Percentiles rank a stretch among this genome's conserved stretches.
Conservation (phyloP, 2,888 invertebrate species). For the Orthonevra nobilis region DNA sequence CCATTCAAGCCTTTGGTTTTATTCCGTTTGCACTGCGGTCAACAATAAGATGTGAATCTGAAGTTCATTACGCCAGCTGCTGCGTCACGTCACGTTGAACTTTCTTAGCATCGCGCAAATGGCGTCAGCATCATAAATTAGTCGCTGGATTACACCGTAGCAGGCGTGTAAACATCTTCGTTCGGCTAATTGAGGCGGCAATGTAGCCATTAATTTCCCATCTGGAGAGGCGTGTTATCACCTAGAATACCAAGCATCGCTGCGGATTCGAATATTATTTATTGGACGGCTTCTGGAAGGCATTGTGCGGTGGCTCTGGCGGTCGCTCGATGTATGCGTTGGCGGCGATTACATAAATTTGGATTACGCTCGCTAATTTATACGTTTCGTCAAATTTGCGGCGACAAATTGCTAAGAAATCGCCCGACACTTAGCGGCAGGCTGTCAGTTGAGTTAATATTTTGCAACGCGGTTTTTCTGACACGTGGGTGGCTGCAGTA, state of each 20-base stretch:
- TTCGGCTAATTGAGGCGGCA: slow-evolving; percentile 55
- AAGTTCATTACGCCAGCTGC: slow-evolving; percentile 24
- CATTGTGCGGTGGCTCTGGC: slow-evolving; percentile 14
- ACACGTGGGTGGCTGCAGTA: not conserved
- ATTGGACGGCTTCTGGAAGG: slow-evolving; percentile 32
- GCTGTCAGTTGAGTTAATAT: not conserved
- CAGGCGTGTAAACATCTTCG: slow-evolving; percentile 55
- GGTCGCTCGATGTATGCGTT: slow-evolving; percentile 21
- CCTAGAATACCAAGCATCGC: slow-evolving; percentile 54
- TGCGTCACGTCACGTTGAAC: not conserved
- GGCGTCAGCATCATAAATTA: slow-evolving; percentile 50
- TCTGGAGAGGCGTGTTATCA: slow-evolving; percentile 30
- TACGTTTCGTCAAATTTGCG: slow-evolving; percentile 58
- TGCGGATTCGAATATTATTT: slow-evolving; percentile 65
- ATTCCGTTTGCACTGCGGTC: slow-evolving; percentile 16
- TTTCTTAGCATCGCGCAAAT: not conserved
- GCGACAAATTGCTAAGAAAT: slow-evolving; percentile 50
- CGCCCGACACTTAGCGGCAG: not conserved
- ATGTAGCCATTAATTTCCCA: slow-evolving; percentile 57
- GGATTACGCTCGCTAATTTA: slow-evolving; percentile 61
- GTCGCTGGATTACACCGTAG: slow-evolving; percentile 45
- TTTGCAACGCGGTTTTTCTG: not conserved
- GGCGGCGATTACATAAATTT: slow-evolving; percentile 43
- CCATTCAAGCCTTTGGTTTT: slow-evolving; percentile 24
- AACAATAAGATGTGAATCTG: slow-evolving; percentile 9